Evolutionary conservation across 1,140 invertebrate genomes (phyloP), one percentile per base, ranked within the genome.

Genomic region (Anastrepha ludens): DNA sequence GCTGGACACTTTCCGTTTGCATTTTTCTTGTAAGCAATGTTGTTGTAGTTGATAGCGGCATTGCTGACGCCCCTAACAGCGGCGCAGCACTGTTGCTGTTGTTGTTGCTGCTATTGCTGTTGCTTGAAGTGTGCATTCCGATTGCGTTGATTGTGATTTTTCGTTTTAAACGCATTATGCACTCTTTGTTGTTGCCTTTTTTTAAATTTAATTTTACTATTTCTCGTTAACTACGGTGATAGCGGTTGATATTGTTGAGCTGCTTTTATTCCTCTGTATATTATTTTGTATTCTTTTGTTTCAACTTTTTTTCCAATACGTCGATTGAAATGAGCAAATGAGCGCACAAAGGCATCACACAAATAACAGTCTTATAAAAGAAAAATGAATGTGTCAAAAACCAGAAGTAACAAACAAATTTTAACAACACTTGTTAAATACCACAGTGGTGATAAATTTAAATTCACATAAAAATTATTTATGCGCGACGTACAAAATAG

Each of bases 351-450:
- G 44, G 41, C 70, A 78, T 50, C 6, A 20, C 74, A 20, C 44
- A 17, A 11, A 81, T 55, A 50, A 8, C 74, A 81, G 74, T 81
- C 44, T 81, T 81, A 55, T 67, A 11, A n/a, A n/a, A 62, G n/a
- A 8, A 62, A 62, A 58, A 58, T 58, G 13, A 58, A 58, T 58
- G 13, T 8, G 13, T 8, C 58, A 58, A 2, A 58, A 29, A 29
- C 29, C 13, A 58, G 13, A 58, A 58, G 58, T 62, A n/a, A 4
- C 13, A 62, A 62, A 17, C 9, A 17, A n/a, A 15, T 62, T 62
- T 62, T 62, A n/a, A 5, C 8, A 13, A 62, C n/a, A 4, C 60
- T 62, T 17, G 5, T 62, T 62, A 62, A 62, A 62, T 17, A 62
- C 50, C 5, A 55, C 50, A 15, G 9, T 62, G 4, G 60, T 13